Evolutionary conservation across 2,113 vertebrate genomes (phyloP).

Genomic region (Colaptes auratus): DNA sequence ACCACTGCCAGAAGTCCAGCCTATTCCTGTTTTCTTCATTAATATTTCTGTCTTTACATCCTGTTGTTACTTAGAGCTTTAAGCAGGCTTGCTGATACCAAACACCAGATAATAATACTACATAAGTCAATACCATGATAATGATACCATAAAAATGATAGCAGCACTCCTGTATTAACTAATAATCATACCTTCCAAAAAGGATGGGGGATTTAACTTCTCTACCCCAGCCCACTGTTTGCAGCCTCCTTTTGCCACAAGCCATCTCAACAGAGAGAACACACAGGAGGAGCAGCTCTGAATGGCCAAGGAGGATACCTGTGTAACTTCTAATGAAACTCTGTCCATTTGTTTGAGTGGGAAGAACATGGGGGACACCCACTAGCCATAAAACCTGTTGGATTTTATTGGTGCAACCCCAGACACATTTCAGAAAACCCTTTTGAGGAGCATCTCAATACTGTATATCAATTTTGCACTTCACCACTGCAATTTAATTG

Average conservation of each 20-base stretch:
- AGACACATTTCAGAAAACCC: not conserved
- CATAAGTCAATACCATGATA: not conserved
- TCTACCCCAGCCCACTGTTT: not conserved
- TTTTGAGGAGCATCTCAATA: not conserved
- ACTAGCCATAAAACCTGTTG: not conserved
- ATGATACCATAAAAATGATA: not conserved
- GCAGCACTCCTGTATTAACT: not conserved
- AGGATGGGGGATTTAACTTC: not conserved
- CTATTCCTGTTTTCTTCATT: not conserved
- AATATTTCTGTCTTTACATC: not conserved
- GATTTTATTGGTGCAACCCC: not conserved
- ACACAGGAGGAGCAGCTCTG: not conserved
- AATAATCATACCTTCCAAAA: not conserved
- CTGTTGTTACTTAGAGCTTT: not conserved
- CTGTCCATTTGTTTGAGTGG: not conserved
- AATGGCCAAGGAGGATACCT: not conserved
- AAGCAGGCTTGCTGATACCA: not conserved
- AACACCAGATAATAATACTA: not conserved
- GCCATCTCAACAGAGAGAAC: not conserved
- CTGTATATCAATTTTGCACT: not conserved
- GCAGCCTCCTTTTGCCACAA: not conserved
- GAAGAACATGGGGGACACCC: not conserved
- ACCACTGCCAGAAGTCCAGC: not conserved
- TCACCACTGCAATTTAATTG: not conserved
- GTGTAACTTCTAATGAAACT: not conserved